Percentiles rank a stretch among this genome's conserved stretches.
These are phyloP conservation scores for Drosophila nigricruria DNA, from an alignment of 2,888 invertebrate species.

Conservation along the genomic window DNA sequence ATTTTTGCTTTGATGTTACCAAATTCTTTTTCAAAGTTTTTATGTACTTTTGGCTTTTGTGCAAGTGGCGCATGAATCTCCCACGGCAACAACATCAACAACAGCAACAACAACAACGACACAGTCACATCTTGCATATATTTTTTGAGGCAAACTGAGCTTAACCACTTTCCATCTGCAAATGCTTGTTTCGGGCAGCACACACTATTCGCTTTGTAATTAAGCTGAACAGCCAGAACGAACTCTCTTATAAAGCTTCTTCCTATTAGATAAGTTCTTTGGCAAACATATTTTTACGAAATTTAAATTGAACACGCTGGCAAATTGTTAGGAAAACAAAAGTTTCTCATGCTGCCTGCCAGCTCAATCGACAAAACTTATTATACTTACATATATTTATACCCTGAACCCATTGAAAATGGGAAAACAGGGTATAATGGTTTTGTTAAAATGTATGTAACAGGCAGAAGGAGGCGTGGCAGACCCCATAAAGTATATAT, in stretches of 20 bases:
- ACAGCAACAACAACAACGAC: constrained; percentile 9
- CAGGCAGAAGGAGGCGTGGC: too few species aligned
- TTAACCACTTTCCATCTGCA: constrained; percentile 34
- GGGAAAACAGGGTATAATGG: too few species aligned
- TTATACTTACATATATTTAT: constrained; percentile 21
- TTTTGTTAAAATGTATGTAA: too few species aligned
- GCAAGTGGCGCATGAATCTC: constrained; percentile 37
- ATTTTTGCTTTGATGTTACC: constrained; percentile 80
- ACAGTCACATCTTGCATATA: constrained; percentile 44
- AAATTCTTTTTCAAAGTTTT: constrained; percentile 75
- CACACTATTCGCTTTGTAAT: constrained; percentile 50
- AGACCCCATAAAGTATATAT: too few species aligned
- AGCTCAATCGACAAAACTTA: constrained; percentile 62
- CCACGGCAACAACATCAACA: constrained; percentile 31
- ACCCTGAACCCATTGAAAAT: too few species aligned
- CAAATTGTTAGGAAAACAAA: constrained; percentile 55
- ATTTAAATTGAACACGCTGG: constrained; percentile 58
- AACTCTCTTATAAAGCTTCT: constrained; percentile 20
- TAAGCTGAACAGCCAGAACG: constrained; percentile 40
- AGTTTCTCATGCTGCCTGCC: constrained; percentile 29
- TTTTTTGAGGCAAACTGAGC: constrained; percentile 37
- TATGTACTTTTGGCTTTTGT: constrained; percentile 58
- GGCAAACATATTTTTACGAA: constrained; percentile 34
- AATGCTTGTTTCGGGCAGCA: constrained; percentile 19
- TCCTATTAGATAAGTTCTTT: constrained; percentile 38